A percentile compares a stretch with the other conserved stretches of the same genome.
phyloP scores from a whole-genome alignment of 1,140 invertebrate species.

The Aphidius gifuensis region DNA sequence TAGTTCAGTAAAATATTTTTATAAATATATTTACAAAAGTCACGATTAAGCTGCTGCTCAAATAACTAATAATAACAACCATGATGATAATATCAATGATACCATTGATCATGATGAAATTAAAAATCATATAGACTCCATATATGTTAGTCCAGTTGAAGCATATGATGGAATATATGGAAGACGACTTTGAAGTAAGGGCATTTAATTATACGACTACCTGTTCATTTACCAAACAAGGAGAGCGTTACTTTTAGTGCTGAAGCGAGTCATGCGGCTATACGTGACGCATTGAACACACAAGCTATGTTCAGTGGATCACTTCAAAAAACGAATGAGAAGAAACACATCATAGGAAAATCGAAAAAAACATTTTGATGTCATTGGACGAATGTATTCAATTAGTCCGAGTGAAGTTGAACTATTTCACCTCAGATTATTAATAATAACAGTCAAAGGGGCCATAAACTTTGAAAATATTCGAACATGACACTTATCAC shows the following conservation, averaged over 20 bases:
- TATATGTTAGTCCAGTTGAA: conserved; percentile 4
- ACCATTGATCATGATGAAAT: conserved; percentile 14
- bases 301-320: too few relatives aligned
- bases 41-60: conserved; percentile 4
- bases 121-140: background rate
- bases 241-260: conserved; percentile 3
- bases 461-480: conserved; percentile 45
- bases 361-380: conserved; percentile 27
- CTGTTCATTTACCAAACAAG: conserved; percentile 10
- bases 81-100: background rate
- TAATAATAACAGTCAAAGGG: conserved; percentile 48
- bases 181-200: background rate
- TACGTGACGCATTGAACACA: conserved; percentile 37
- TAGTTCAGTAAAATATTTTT: conserved; percentile 12
- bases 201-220: conserved; percentile 18
- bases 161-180: background rate
- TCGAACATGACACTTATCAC: conserved; percentile 36
- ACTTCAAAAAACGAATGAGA: conserved; percentile 2
- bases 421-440: conserved; percentile 47
- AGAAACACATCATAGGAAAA: conserved; percentile 27
- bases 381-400: conserved; percentile 8
- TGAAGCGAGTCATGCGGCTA: conserved; percentile 35
- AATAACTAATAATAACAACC: background rate
- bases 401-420: conserved; percentile 46
- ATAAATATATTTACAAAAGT: conserved; percentile 18